phyloP scores from a whole-genome alignment of 2,797 vertebrate species.

The Syncerus caffer region DNA sequence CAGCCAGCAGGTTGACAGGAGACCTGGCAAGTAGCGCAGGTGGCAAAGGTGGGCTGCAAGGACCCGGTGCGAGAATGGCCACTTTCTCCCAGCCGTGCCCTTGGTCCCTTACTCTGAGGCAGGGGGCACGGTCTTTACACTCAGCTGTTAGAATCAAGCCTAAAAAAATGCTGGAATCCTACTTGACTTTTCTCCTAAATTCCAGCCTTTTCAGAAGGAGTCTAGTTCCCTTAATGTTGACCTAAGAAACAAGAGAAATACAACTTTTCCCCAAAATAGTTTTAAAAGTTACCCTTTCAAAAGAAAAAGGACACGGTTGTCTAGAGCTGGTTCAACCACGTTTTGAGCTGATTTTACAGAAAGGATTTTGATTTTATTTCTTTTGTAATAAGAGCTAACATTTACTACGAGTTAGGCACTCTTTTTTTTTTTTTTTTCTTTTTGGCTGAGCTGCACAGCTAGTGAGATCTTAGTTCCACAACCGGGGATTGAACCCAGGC shows the following conservation, averaged over 20 bases:
- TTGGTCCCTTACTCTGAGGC: background rate
- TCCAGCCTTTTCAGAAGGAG: background rate
- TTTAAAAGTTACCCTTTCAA: background rate
- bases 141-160: background rate
- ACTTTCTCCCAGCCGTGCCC: background rate
- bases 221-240: background rate
- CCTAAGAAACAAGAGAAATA: background rate
- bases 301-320: background rate
- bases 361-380: conserved; percentile 12
- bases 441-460: background rate
- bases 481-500: background rate
- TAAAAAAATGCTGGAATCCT: background rate
- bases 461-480: background rate
- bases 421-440: background rate
- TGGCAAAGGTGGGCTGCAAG: background rate
- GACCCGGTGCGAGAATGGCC: accelerated
- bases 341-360: background rate
- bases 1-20: background rate
- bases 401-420: background rate
- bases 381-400: conserved; percentile 26
- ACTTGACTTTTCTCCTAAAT: background rate
- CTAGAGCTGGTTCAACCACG: background rate
- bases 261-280: background rate
- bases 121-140: background rate
- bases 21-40: background rate